Evolutionary conservation across 2,888 invertebrate genomes (phyloP).

Genomic region (Agonum fuliginosum): DNA sequence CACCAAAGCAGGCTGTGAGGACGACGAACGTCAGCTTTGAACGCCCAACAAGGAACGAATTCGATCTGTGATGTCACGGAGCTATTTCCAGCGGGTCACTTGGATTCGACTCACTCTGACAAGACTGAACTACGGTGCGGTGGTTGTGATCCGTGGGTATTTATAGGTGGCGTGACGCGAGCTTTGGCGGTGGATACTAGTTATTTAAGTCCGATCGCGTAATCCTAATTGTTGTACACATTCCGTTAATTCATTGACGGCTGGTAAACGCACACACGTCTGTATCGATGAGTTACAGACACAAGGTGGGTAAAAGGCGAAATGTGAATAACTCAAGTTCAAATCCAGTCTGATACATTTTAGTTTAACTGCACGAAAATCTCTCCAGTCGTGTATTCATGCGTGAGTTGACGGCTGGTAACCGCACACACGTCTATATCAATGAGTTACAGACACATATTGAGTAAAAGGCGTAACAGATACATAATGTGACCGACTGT

Average conservation of each 20-base stretch:
- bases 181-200: no score
- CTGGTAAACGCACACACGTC: background rate
- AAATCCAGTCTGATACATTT: background rate
- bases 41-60: background rate
- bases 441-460: no score
- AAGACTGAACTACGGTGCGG: no score
- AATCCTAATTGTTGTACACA: background rate
- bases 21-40: background rate
- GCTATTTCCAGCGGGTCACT: background rate
- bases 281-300: no score
- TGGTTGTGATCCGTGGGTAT: background rate
- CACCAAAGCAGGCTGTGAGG: constrained; percentile 11
- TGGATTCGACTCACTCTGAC: no score
- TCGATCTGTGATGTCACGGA: background rate
- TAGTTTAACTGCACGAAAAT: no score
- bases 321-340: background rate
- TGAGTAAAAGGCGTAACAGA: no score
- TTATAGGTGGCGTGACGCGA: background rate
- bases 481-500: no score
- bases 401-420: no score
- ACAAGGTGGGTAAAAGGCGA: background rate
- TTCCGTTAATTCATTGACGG: background rate
- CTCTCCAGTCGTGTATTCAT: no score
- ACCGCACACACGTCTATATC: no score
- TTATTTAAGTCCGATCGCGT: background rate